A percentile compares a stretch with the other conserved stretches of the same genome.
Evolutionary conservation across 2,888 invertebrate genomes (phyloP).

Genomic region (Oscheius sp.): DNA sequence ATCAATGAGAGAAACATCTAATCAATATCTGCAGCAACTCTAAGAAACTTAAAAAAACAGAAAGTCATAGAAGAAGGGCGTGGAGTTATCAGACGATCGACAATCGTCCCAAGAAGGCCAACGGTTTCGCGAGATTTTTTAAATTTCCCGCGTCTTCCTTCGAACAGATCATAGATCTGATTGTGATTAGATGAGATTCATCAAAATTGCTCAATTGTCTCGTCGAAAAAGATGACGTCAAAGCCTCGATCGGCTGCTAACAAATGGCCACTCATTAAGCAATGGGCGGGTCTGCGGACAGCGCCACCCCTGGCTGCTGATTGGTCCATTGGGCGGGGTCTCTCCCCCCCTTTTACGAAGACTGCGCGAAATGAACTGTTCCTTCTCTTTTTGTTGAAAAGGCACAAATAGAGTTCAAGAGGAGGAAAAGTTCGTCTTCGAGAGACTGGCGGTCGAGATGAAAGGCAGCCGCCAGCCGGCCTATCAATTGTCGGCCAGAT

Average conservation of each 20-base stretch:
- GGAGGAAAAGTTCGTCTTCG: conserved; percentile 3
- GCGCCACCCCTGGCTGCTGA: conserved; percentile 20
- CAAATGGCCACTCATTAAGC: conserved; percentile 30
- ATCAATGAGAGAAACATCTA: too few relatives aligned
- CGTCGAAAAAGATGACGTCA: conserved; percentile 21
- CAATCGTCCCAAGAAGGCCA: too few relatives aligned
- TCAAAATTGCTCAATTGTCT: not conserved
- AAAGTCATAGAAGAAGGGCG: too few relatives aligned
- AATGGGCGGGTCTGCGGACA: conserved; percentile 22
- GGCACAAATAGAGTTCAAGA: not conserved
- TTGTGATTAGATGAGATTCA: not conserved
- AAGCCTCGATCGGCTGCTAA: conserved; percentile 18
- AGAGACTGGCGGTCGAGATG: conserved; percentile 26
- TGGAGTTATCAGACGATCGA: too few relatives aligned
- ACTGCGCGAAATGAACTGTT: not conserved
- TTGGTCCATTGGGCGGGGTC: conserved; percentile 5
- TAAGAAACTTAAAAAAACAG: too few relatives aligned
- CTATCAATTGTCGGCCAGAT: conserved; percentile 33
- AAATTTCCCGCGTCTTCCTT: too few relatives aligned
- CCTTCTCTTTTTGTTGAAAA: not conserved
- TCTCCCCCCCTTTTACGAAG: not conserved
- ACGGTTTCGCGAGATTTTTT: not conserved
- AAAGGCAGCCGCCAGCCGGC: conserved; percentile 33
- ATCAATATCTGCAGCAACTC: too few relatives aligned
- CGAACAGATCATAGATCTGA: not conserved